Base-by-base conservation (phyloP, 2,888 invertebrate genomes). In the Andrena haemorrhoa region DNA sequence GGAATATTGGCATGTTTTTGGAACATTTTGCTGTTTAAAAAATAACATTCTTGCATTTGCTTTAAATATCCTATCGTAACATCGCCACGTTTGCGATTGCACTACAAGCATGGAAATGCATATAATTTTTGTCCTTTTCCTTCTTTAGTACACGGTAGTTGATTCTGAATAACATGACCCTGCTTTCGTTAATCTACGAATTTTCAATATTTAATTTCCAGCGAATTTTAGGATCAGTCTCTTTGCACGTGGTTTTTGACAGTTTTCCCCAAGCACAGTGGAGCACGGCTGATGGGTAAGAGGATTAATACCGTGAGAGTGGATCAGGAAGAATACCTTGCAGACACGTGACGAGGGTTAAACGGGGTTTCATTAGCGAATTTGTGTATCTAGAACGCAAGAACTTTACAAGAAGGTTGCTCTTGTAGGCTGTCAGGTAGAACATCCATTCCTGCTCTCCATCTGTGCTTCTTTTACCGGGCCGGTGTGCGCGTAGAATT, bases 341-440 rank as follows among this genome's bases (percentile, higher is more conserved):
- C 41, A 41, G 41, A 56, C 56, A 23, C 56, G 23, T 56, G 56
- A 56, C 23, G 56, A 56, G 56, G 56, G 56, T 56, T 56, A 4
- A 56, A 23, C 23, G 56, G 56, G 23, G 56, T 56, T 56, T 56
- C 56, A 56, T 56, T 56, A 56, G 23, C 12, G 56, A 56, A 56
- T 56, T 23, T 23, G 56, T 26, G 56, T 26, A 56, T 20, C 26
- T 56, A 56, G 23, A 23, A 10, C 23, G 56, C 26, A 56, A 23
- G 23, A 56, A 56, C 26, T 56, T 56, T 23, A 23, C 56, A 23
- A 56, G 56, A 56, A 56, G 23, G 56, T 56, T 56, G 10, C 56
- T 56, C 20, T 56, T 20, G 56, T 41, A 26, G 26, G 56, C 23
- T 23, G 56, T 56, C 56, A 26, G 23, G 23, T 56, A 8, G 23